A percentile compares a stretch with the other conserved stretches of the same genome.
Evolutionary conservation across 2,888 invertebrate genomes (phyloP).

Genomic region (Eupithecia subumbrata): DNA sequence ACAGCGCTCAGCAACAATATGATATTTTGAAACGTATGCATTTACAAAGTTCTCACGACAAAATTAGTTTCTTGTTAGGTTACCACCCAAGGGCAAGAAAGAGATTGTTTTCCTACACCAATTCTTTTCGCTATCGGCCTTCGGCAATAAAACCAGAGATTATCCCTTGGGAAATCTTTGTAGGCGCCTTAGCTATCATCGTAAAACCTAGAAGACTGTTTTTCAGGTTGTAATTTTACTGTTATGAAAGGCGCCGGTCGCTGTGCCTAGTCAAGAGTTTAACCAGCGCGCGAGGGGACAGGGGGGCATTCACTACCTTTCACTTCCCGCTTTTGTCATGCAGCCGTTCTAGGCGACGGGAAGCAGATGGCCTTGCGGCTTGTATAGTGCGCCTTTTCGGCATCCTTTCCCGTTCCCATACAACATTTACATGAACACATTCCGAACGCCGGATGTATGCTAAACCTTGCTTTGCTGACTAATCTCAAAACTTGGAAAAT

Average conservation of each 20-base stretch:
- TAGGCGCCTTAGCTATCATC: conserved; percentile 33
- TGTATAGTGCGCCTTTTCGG: conserved; percentile 66
- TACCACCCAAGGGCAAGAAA: conserved; percentile 33
- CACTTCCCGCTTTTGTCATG: conserved; percentile 83
- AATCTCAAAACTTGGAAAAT: conserved; percentile 9
- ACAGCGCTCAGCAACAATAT: conserved; percentile 13
- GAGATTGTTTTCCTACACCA: conserved; percentile 34
- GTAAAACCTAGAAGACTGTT: conserved; percentile 35
- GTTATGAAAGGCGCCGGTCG: conserved; percentile 47
- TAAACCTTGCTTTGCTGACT: conserved; percentile 13
- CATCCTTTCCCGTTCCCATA: conserved; percentile 71
- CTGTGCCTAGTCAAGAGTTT: conserved; percentile 59
- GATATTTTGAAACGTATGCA: conserved; percentile 24
- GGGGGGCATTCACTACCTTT: conserved; percentile 79
- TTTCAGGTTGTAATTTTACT: conserved; percentile 39
- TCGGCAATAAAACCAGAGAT: conserved; percentile 42
- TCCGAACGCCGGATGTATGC: conserved; percentile 22
- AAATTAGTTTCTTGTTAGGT: conserved; percentile 33
- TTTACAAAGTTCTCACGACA: conserved; percentile 27
- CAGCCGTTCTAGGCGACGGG: conserved; percentile 72
- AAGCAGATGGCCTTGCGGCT: conserved; percentile 80
- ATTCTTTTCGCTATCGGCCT: conserved; percentile 35
- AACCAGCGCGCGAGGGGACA: conserved; percentile 67
- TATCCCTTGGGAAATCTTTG: conserved; percentile 44
- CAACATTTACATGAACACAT: conserved; percentile 47